Evolutionary conservation across 2,888 invertebrate genomes (phyloP).

Genomic region (Apeira syringaria): DNA sequence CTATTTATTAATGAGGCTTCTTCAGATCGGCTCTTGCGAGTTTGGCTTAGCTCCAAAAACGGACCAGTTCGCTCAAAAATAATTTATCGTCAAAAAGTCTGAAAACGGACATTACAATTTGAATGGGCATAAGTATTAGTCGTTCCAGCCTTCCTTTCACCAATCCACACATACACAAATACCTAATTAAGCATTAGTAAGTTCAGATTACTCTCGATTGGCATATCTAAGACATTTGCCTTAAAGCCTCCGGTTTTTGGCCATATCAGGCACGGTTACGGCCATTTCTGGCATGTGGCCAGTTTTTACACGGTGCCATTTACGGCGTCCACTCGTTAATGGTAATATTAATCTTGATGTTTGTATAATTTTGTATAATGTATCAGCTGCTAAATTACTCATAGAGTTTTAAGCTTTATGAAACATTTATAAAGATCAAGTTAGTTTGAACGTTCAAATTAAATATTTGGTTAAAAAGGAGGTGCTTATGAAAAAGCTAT

Average conservation of each 20-base stretch:
- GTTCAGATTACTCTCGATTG: constrained; percentile 36
- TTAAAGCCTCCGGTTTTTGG: constrained; percentile 48
- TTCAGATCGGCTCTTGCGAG: too few species aligned
- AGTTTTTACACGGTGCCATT: constrained; percentile 56
- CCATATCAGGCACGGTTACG: constrained; percentile 20
- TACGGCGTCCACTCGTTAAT: constrained; percentile 51
- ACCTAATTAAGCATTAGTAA: constrained; percentile 26
- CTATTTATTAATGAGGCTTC: too few species aligned
- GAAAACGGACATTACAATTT: too few species aligned
- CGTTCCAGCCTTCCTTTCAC: constrained; percentile 12
- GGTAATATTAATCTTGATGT: constrained; percentile 68
- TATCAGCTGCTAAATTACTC: constrained; percentile 9
- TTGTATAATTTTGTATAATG: constrained; percentile 31
- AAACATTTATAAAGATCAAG: background rate
- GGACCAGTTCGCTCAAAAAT: too few species aligned
- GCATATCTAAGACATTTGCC: constrained; percentile 64
- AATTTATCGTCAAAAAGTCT: too few species aligned
- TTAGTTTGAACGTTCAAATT: too few species aligned
- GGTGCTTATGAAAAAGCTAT: constrained; percentile 10
- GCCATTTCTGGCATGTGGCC: constrained; percentile 53
- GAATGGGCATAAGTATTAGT: too few species aligned
- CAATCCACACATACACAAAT: constrained; percentile 12
- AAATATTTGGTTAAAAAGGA: constrained; percentile 1
- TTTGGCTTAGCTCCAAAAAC: too few species aligned
- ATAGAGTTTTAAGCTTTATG: constrained; percentile 1